Base-by-base conservation (phyloP, 2,797 vertebrate species). In the Molossus molossus region DNA sequence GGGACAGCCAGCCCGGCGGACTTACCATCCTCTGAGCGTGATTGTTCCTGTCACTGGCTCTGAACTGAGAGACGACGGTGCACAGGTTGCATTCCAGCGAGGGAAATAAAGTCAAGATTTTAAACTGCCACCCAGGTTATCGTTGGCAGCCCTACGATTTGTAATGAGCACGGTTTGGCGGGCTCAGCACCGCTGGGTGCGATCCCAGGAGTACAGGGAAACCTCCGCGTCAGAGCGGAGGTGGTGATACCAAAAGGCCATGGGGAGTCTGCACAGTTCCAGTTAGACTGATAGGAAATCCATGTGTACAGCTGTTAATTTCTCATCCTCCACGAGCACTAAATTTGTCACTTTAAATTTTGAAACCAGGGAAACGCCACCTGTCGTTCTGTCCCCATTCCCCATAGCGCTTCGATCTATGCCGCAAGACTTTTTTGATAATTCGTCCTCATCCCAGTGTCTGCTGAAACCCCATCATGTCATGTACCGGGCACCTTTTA, bases 331-430 rank as follows among this genome's bases (percentile, higher is more conserved):
- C 98, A 98, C 97, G 98, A 98, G 98, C 98, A 98, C 98, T 98
- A 98, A 98, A 98, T 98, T 98, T 33, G 98, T 98, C 98, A 99
- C 98, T 98, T 98, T 98, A 98, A 98, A 99, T 98, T 98, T 97
- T 98, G 97, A 98, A 98, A 98, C 98, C 98, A 98, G 98, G 98
- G 98, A 98, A 98, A 97, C 50, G 11, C 98, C 98, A 98, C 97
- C 98, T 97, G 97, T 98, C 98, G 96, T 98, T 97, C 96, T 97
- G 95, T 98, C 97, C 72, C 62, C 98, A 95, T 97, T 90, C 96
- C 97, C 97, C 0, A 37, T 97, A 97, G 97, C 95, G 97, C 98
- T 98, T 97, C 90, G 69, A 97, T 98, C 97, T 97, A 92, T 97
- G 95, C 97, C 96, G 33, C 97, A 75, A 98, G 96, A 98, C 97